A percentile compares a stretch with the other conserved stretches of the same genome.
Evolutionary conservation across 2,113 vertebrate species (phyloP).

Genomic region (Malurus cyaneus): DNA sequence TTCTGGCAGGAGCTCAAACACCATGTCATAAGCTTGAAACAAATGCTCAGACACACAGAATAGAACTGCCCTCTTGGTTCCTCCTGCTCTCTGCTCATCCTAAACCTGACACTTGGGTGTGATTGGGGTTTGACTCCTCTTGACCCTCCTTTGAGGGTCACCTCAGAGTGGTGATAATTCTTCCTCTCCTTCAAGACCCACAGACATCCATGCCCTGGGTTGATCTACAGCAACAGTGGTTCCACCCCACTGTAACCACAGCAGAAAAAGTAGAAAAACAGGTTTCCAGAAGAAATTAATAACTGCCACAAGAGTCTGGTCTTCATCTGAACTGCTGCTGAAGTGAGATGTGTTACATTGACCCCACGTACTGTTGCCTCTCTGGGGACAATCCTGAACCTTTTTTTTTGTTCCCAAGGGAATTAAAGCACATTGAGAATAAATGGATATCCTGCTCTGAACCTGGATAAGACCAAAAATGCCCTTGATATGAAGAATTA

Average conservation of each 20-base stretch:
- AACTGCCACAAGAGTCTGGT: neutral
- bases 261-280: neutral
- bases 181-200: neutral
- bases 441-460: neutral
- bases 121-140: neutral
- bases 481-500: neutral
- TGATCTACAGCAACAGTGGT: neutral
- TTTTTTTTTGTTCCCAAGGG: neutral
- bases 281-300: neutral
- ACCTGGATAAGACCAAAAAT: neutral
- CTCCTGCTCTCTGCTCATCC: neutral
- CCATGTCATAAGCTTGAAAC: neutral
- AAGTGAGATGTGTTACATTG: accelerated
- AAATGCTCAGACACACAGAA: neutral
- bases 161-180: neutral
- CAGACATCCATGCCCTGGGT: too few relatives aligned
- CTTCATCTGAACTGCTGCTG: neutral
- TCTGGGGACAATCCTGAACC: neutral
- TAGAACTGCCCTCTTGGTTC: neutral
- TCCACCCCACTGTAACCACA: neutral
- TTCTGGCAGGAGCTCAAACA: neutral
- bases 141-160: too few relatives aligned
- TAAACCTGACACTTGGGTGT: neutral
- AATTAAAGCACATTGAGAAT: neutral
- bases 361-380: accelerated